Conservation (phyloP, 2,888 invertebrate genomes). For the Lasiommata megera region DNA sequence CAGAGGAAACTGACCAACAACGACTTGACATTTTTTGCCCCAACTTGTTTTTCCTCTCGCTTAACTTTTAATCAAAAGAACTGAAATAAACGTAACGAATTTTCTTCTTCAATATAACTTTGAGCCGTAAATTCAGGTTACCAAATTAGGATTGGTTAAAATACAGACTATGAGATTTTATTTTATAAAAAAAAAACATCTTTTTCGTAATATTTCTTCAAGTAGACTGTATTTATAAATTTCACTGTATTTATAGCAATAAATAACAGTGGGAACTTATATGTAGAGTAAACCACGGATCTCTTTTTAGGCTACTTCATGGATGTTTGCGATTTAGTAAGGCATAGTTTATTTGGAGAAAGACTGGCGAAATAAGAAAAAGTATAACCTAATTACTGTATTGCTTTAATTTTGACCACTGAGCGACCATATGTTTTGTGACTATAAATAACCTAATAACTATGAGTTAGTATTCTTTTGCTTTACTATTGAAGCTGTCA, state of each 20-base stretch:
- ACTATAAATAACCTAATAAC: too few species aligned
- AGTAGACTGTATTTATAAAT: not conserved
- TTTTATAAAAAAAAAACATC: conserved; percentile 11
- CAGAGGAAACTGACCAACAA: conserved; percentile 59
- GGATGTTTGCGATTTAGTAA: too few species aligned
- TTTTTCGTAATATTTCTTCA: not conserved
- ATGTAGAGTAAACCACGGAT: too few species aligned
- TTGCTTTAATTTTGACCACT: too few species aligned
- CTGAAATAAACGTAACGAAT: conserved; percentile 35
- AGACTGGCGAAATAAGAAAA: too few species aligned
- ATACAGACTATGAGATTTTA: conserved; percentile 5
- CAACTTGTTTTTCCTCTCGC: conserved; percentile 41
- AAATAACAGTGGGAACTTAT: too few species aligned
- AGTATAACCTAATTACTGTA: too few species aligned
- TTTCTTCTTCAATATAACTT: conserved; percentile 33
- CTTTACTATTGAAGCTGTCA: too few species aligned
- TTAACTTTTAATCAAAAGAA: conserved; percentile 38
- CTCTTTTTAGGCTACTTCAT: too few species aligned
- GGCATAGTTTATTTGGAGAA: too few species aligned
- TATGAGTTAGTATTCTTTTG: too few species aligned
- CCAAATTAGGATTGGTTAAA: conserved; percentile 15
- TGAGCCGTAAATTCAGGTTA: conserved; percentile 21
- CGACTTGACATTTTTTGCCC: conserved; percentile 43
- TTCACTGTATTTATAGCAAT: not conserved
- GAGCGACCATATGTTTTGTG: too few species aligned